Base-by-base conservation (phyloP, 2,888 invertebrate genomes). In the Ennomos quercinarius region DNA sequence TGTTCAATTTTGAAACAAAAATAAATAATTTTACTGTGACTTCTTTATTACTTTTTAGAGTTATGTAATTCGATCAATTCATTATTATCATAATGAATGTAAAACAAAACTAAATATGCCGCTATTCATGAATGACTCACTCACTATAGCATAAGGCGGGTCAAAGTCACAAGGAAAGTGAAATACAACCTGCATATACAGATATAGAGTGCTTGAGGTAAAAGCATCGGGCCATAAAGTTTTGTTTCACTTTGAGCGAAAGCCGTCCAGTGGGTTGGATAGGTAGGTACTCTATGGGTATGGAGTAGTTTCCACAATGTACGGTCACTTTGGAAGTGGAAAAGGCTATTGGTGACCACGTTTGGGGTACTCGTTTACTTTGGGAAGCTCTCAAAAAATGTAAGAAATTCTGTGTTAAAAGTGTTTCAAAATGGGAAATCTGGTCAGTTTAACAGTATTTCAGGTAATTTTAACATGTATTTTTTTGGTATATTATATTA, bases 141-240 rank as follows among this genome's bases (percentile, higher is more conserved):
- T 39, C 57, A n/a, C n/a, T n/a, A n/a, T 47, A 47, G 52, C 47
- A 51, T 57, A 56, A 62, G 60, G 37, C 57, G 66, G 73, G 70
- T 75, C 75, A 76, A 74, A 71, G 73, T 73, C 71, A 73, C 68
- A 67, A 69, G 68, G 65, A 71, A 68, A 68, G 67, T 55, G 61
- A 69, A 67, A 63, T 59, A 64, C 55, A 53, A 47, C 57, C 53
- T 55, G 59, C 49, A 62, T 50, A 53, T 44, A 53, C 17, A 54
- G 36, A 42, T 49, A 61, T 68, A 67, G 57, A 65, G 67, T 72
- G 72, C 63, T 70, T 57, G 64, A 64, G 72, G 74, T 80, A 76
- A 80, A 70, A 80, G 80, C 79, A 72, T 74, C 69, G 58, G 61
- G 69, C 73, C 67, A 78, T 80, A 78, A 80, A 77, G 70, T 72